These are phyloP conservation scores for Pseudachorutes palmiensis DNA, from an alignment of 1,140 invertebrate genomes.

Conservation along the genomic window DNA sequence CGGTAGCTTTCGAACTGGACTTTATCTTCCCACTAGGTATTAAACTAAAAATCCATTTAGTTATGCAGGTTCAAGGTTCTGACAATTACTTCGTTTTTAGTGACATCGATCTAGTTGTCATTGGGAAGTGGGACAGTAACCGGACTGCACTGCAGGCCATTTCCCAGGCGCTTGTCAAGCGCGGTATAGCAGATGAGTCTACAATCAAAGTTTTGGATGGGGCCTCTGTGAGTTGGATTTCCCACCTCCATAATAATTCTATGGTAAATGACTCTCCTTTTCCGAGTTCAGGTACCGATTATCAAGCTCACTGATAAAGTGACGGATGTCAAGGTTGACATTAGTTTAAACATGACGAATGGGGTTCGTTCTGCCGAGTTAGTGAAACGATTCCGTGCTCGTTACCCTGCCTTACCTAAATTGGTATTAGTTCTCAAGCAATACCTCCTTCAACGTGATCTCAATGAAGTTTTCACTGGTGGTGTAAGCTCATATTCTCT, in stretches of 20 bases:
- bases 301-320: slow-evolving; percentile 92
- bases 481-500: slow-evolving; percentile 98
- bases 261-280: no score
- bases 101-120: slow-evolving; percentile 95
- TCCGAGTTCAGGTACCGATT: slow-evolving; percentile 87
- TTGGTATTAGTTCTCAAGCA: slow-evolving; percentile 95
- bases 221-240: slow-evolving; percentile 72
- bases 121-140: slow-evolving; percentile 88
- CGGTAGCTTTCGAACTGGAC: slow-evolving; percentile 87
- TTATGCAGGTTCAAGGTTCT: background rate
- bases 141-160: slow-evolving; percentile 81
- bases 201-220: slow-evolving; percentile 93
- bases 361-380: slow-evolving; percentile 90
- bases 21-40: slow-evolving; percentile 80
- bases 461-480: slow-evolving; percentile 98
- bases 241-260: no score
- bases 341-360: slow-evolving; percentile 96
- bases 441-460: slow-evolving; percentile 89
- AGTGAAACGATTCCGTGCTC: slow-evolving; percentile 72
- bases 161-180: slow-evolving; percentile 76
- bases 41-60: background rate
- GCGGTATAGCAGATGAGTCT: slow-evolving; percentile 75
- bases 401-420: slow-evolving; percentile 79
- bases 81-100: slow-evolving; percentile 45
- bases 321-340: slow-evolving; percentile 90